Evolutionary conservation across 2,797 vertebrate species (phyloP), one percentile per base, ranked within the genome.

Genomic region (Limnodromus scolopaceus): DNA sequence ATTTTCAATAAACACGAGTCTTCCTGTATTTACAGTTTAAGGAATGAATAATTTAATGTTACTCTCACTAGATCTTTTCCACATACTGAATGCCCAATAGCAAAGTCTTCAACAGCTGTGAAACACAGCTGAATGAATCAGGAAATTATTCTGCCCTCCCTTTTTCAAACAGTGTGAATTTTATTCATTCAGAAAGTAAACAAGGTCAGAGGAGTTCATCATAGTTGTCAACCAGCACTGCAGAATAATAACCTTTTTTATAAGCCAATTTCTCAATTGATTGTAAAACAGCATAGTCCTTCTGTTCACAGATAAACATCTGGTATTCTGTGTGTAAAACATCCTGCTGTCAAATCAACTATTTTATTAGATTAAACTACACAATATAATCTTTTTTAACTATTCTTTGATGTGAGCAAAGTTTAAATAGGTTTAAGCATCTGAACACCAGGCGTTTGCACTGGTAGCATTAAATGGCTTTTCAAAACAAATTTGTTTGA

Each of bases 181-280:
- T 79, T 91, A 46, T 92, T 94, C 24, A 66, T 79, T 94, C 66
- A 91, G 71, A 95, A 92, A 78, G 41, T 66, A 96, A 96, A 93
- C 75, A 93, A 93, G 81, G 84, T 92, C 81, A 87, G 48, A 87
- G 57, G 24, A 93, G 86, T 87, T 92, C 64, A 90, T 76, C 90
- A 85, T 22, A 80, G 34, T 30, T 94, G 88, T 93, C 90, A 96
- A 70, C 64, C 41, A 89, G 51, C 30, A 48, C 68, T 83, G 75
- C 38, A 84, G 45, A 75, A 69, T 60, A 89, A 78, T 60, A 70
- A 82, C 36, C 16, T 63, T 69, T 92, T 96, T 92, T 84, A 79
- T 79, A 95, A 84, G 43, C 32, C 60, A 55, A 54, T 86, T 89
- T 71, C 55, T 91, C 68, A 70, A 25, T 5, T 16, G 57, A 61